These are phyloP conservation scores for Morone chrysops DNA, from an alignment of 2,113 vertebrate genomes.

Conservation along the genomic window DNA sequence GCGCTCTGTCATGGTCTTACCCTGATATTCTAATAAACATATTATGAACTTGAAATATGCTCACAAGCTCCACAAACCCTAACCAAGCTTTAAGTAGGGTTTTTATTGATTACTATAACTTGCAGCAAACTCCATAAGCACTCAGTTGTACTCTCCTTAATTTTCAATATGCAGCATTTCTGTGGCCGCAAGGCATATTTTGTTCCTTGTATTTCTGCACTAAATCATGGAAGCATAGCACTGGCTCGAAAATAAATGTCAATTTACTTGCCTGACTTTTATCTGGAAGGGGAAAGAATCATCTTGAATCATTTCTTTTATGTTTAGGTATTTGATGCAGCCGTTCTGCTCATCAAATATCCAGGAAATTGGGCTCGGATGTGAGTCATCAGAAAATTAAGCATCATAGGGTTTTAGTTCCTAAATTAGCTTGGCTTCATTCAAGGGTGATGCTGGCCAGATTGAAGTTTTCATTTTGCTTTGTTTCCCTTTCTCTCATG, in stretches of 20 bases:
- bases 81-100: slow-evolving; percentile 7
- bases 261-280: slow-evolving; percentile 38
- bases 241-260: slow-evolving; percentile 23
- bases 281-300: slow-evolving; percentile 26
- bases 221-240: slow-evolving; percentile 14
- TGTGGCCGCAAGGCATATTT: slow-evolving; percentile 10
- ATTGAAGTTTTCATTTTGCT: slow-evolving; percentile 36
- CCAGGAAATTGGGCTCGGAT: slow-evolving; percentile 44
- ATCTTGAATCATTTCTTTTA: slow-evolving; percentile 41
- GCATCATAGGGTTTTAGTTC: slow-evolving; percentile 29
- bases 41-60: slow-evolving; percentile 15
- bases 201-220: slow-evolving; percentile 6
- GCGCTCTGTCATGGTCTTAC: background rate
- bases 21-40: background rate
- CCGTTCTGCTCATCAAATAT: slow-evolving; percentile 50
- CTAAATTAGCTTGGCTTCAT: slow-evolving; percentile 61
- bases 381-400: slow-evolving; percentile 42
- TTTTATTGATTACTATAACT: slow-evolving; percentile 41
- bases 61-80: background rate
- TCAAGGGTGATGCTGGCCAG: slow-evolving; percentile 29
- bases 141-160: slow-evolving; percentile 10
- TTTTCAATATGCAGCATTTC: slow-evolving; percentile 21
- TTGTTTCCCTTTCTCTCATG: slow-evolving; percentile 30
- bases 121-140: slow-evolving; percentile 6
- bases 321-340: slow-evolving; percentile 42